phyloP scores from a whole-genome alignment of 2,797 vertebrate genomes.

The Acipenser oxyrinchus region DNA sequence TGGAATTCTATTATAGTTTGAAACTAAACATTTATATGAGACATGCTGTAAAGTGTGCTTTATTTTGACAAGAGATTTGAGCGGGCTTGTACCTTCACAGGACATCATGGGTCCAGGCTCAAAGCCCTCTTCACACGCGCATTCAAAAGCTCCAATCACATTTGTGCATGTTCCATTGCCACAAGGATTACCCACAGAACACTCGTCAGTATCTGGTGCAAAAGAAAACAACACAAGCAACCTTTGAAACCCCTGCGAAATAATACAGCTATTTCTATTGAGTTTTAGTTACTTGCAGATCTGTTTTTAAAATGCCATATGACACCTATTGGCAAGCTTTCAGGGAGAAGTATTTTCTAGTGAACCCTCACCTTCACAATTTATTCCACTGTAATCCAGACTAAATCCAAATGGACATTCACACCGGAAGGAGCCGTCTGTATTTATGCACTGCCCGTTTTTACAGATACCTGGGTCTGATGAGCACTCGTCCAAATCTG shows the following conservation, averaged over 20 bases:
- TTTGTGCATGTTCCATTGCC: constrained; percentile 98
- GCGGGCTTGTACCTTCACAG: constrained; percentile 75
- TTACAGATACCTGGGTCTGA: constrained; percentile 74
- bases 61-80: no score
- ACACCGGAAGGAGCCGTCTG: constrained; percentile 90
- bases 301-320: not conserved
- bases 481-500: constrained; percentile 88
- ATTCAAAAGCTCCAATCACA: constrained; percentile 89
- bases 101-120: constrained; percentile 97
- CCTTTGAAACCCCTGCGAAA: not conserved
- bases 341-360: no score
- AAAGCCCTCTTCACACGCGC: constrained; percentile 88
- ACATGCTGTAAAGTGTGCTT: no score
- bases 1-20: no score
- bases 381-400: constrained; percentile 60
- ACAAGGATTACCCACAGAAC: constrained; percentile 81
- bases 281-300: not conserved
- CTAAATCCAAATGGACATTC: constrained; percentile 87
- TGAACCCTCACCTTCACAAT: constrained; percentile 70
- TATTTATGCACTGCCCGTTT: constrained; percentile 95
- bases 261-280: not conserved
- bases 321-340: not conserved
- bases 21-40: no score
- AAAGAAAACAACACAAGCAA: no score
- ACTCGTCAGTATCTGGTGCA: constrained; percentile 81